Percentiles rank a stretch among this genome's conserved stretches.
Conservation (phyloP, 2,797 vertebrate genomes). For the Coregonus ussuriensis region DNA sequence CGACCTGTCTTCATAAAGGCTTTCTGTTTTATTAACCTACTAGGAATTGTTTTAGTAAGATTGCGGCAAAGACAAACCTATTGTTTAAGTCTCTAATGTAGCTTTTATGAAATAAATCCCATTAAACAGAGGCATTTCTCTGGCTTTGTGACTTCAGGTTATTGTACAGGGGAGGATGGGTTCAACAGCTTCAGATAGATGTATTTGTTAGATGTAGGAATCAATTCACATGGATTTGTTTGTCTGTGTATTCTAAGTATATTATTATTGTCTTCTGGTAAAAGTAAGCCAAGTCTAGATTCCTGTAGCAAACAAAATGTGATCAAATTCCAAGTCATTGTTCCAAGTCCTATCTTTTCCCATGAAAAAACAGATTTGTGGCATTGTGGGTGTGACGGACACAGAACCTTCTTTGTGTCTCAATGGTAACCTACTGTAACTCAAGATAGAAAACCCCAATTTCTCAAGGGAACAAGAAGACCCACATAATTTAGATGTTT, state of each 20-base stretch:
- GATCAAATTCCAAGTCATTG: neutral
- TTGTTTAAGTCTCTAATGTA: too few relatives aligned
- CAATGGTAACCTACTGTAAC: neutral
- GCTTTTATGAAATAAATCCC: too few relatives aligned
- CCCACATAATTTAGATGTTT: slow-evolving; percentile 18
- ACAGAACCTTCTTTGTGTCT: neutral
- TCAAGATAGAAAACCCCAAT: neutral
- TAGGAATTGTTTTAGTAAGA: too few relatives aligned
- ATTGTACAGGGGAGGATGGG: neutral
- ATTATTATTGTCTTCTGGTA: neutral
- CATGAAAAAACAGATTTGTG: neutral
- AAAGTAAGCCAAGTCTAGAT: neutral
- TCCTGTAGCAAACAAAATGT: neutral
- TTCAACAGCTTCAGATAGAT: neutral
- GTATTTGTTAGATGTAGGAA: neutral
- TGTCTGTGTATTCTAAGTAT: neutral
- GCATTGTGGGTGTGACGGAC: neutral
- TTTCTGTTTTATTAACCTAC: too few relatives aligned
- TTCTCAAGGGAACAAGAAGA: neutral
- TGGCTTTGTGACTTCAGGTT: neutral
- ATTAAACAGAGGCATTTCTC: neutral
- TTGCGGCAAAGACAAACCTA: too few relatives aligned
- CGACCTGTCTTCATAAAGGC: too few relatives aligned
- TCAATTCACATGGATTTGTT: neutral
- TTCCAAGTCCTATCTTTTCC: neutral